Conservation (phyloP, 1,140 invertebrate genomes). For the Bradysia coprophila region DNA sequence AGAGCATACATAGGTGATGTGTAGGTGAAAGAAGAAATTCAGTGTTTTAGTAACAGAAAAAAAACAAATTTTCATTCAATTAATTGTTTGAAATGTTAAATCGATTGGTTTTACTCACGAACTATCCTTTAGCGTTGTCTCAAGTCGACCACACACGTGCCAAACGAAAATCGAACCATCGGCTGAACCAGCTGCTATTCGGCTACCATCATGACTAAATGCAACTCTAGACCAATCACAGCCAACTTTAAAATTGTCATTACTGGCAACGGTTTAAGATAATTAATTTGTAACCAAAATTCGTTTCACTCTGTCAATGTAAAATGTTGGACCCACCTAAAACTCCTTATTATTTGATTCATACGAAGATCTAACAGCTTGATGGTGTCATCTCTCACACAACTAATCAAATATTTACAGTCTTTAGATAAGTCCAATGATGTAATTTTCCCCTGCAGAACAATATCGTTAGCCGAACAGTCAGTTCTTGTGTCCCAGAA, state of each 20-base stretch:
- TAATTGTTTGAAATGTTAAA: no score
- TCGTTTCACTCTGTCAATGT: no score
- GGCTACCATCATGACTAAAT: slow-evolving; percentile 79
- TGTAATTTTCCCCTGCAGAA: slow-evolving; percentile 84
- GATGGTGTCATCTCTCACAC: slow-evolving; percentile 86
- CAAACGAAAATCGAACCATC: slow-evolving; percentile 87
- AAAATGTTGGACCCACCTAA: slow-evolving; percentile 64
- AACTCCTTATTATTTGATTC: slow-evolving; percentile 78
- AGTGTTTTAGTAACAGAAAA: no score
- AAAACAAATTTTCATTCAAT: no score
- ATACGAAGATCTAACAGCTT: slow-evolving; percentile 86
- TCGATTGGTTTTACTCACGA: neutral
- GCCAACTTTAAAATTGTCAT: slow-evolving; percentile 85
- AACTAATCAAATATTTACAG: slow-evolving; percentile 73
- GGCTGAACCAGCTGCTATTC: slow-evolving; percentile 72
- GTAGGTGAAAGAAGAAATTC: no score
- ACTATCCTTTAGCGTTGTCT: slow-evolving; percentile 63
- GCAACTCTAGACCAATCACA: slow-evolving; percentile 85
- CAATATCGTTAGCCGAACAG: slow-evolving; percentile 60
- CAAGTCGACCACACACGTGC: slow-evolving; percentile 61
- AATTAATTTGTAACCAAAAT: neutral
- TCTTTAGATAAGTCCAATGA: slow-evolving; percentile 87
- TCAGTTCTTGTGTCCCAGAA: slow-evolving; percentile 90
- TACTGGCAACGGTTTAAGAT: slow-evolving; percentile 51
- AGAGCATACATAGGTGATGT: no score